Conservation (phyloP, 2,888 invertebrate genomes). For the Odiellus spinosus region DNA sequence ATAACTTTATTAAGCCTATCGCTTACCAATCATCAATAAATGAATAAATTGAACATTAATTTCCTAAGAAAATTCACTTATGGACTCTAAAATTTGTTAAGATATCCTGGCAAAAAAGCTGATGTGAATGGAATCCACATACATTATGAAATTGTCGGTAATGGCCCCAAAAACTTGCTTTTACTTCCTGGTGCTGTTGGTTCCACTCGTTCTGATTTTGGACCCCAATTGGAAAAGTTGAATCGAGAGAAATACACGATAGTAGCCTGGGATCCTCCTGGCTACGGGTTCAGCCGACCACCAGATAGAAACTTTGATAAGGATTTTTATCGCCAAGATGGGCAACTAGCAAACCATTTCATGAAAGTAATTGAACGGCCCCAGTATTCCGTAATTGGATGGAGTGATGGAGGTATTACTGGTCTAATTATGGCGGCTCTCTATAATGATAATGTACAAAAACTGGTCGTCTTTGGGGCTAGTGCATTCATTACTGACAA, state of each 20-base stretch:
- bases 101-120: too few relatives aligned
- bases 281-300: slow-evolving; percentile 68
- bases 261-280: slow-evolving; percentile 50
- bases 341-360: slow-evolving; percentile 47
- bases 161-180: too few relatives aligned
- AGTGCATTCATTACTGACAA: too few relatives aligned
- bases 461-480: too few relatives aligned
- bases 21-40: too few relatives aligned
- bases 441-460: slow-evolving; percentile 24
- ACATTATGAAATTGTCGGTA: too few relatives aligned
- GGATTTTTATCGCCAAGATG: slow-evolving; percentile 59
- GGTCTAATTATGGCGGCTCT: slow-evolving; percentile 27
- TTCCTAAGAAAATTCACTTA: too few relatives aligned
- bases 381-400: slow-evolving; percentile 27
- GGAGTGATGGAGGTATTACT: slow-evolving; percentile 31
- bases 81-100: too few relatives aligned
- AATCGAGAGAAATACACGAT: slow-evolving; percentile 26
- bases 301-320: slow-evolving; percentile 51
- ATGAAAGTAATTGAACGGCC: slow-evolving; percentile 43
- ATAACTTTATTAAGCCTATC: too few relatives aligned
- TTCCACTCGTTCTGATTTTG: slow-evolving; percentile 26
- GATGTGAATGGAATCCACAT: too few relatives aligned
- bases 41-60: too few relatives aligned
- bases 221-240: slow-evolving; percentile 25
- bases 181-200: too few relatives aligned